Percentiles rank a stretch among this genome's conserved stretches.
phyloP scores from a whole-genome alignment of 2,888 invertebrate species.

The Unio pictorum region DNA sequence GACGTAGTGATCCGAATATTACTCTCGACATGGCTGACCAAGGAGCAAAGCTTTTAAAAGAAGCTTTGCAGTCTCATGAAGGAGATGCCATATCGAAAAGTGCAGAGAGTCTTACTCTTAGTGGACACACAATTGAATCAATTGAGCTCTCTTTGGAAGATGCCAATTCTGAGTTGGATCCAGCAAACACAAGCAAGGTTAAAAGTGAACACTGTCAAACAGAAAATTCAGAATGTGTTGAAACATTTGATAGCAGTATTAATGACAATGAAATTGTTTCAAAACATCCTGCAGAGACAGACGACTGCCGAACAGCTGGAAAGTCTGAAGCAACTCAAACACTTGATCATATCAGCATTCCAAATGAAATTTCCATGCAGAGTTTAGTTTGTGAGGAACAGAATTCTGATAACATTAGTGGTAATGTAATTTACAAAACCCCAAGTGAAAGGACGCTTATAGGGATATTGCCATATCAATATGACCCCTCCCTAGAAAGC shows the following conservation, averaged over 20 bases:
- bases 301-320: conserved; percentile 12
- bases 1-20: conserved; percentile 89
- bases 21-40: conserved; percentile 45
- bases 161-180: too few species aligned
- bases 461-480: conserved; percentile 46
- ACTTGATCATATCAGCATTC: conserved; percentile 8
- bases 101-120: too few species aligned
- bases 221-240: too few species aligned
- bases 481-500: conserved; percentile 70
- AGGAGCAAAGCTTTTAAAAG: conserved; percentile 30
- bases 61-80: conserved; percentile 27
- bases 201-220: too few species aligned
- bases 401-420: background rate
- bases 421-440: conserved; percentile 3
- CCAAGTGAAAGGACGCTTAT: conserved; percentile 18
- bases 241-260: too few species aligned
- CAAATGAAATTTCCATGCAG: conserved; percentile 8
- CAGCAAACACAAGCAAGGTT: too few species aligned
- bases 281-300: background rate
- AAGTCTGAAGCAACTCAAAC: conserved; percentile 9
- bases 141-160: too few species aligned
- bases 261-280: too few species aligned
- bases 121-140: too few species aligned
- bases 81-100: conserved; percentile 13
- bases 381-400: background rate